These are phyloP conservation scores for Agapornis canus DNA, from an alignment of 2,797 vertebrate genomes.

Conservation along the genomic window DNA sequence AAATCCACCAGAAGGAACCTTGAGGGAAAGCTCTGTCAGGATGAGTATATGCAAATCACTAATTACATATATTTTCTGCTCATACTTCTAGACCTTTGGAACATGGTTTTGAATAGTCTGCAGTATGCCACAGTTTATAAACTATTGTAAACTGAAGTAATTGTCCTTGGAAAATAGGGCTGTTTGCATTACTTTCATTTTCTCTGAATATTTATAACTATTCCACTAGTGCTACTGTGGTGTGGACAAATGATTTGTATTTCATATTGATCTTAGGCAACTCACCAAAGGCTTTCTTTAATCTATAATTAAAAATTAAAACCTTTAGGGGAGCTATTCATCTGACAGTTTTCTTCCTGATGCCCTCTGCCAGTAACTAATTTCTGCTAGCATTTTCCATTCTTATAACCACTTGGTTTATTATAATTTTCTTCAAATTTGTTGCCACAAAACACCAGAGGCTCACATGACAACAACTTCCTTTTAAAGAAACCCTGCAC, in stretches of 20 bases:
- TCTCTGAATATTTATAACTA: slow-evolving; percentile 59
- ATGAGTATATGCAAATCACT: background rate
- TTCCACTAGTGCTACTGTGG: background rate
- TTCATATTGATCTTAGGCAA: slow-evolving; percentile 68
- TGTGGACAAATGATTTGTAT: slow-evolving; percentile 46
- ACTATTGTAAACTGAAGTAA: background rate
- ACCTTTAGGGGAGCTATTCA: slow-evolving; percentile 55
- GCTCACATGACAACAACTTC: background rate
- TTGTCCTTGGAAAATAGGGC: background rate
- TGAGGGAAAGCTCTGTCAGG: background rate
- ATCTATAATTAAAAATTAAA: slow-evolving; percentile 75
- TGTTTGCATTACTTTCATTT: slow-evolving; percentile 25
- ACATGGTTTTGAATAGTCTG: background rate
- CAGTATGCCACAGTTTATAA: background rate
- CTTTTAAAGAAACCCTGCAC: background rate
- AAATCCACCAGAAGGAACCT: background rate
- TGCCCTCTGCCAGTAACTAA: slow-evolving; percentile 15
- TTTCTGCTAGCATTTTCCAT: background rate
- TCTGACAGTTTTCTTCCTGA: slow-evolving; percentile 41
- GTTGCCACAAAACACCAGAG: slow-evolving; percentile 22
- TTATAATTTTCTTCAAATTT: slow-evolving; percentile 4
- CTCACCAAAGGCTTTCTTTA: slow-evolving; percentile 37
- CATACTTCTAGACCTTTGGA: background rate
- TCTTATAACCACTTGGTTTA: slow-evolving; percentile 29
- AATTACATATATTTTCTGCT: background rate